These are phyloP conservation scores for Scomberomorus guttatus DNA, from an alignment of 2,797 vertebrate genomes.

Conservation along the genomic window DNA sequence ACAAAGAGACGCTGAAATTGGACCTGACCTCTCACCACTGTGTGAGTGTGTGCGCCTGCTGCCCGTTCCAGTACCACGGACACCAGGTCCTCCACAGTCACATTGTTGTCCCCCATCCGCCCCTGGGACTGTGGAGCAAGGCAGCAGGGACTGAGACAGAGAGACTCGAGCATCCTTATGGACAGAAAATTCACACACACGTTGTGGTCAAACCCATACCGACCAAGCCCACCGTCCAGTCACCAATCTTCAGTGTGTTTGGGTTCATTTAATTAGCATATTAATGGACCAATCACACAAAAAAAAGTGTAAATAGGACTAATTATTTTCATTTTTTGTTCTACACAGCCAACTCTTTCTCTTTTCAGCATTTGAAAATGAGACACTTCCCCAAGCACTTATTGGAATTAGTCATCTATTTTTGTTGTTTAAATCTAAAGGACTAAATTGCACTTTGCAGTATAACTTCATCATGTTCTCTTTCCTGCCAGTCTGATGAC, in stretches of 20 bases:
- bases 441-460: conserved; percentile 76
- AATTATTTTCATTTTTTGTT: conserved; percentile 33
- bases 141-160: conserved; percentile 78
- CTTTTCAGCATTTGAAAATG: conserved; percentile 44
- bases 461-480: conserved; percentile 50
- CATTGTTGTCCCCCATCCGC: conserved; percentile 82
- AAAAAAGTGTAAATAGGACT: conserved; percentile 61
- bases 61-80: conserved; percentile 92
- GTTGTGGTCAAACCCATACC: conserved; percentile 98
- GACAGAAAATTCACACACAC: conserved; percentile 90
- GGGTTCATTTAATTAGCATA: conserved; percentile 90
- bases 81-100: conserved; percentile 89
- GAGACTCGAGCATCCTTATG: conserved; percentile 69
- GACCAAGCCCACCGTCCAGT: conserved; percentile 91
- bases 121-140: conserved; percentile 90
- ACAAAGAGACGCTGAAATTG: conserved; percentile 85
- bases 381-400: conserved; percentile 76
- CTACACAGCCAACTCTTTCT: conserved; percentile 15
- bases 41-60: conserved; percentile 90
- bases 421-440: conserved; percentile 60
- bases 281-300: conserved; percentile 26
- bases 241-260: conserved; percentile 94
- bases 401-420: conserved; percentile 64
- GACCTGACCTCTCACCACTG: conserved; percentile 80
- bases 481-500: conserved; percentile 52